Evolutionary conservation across 2,113 vertebrate species (phyloP).

Genomic region (Anguilla rostrata): DNA sequence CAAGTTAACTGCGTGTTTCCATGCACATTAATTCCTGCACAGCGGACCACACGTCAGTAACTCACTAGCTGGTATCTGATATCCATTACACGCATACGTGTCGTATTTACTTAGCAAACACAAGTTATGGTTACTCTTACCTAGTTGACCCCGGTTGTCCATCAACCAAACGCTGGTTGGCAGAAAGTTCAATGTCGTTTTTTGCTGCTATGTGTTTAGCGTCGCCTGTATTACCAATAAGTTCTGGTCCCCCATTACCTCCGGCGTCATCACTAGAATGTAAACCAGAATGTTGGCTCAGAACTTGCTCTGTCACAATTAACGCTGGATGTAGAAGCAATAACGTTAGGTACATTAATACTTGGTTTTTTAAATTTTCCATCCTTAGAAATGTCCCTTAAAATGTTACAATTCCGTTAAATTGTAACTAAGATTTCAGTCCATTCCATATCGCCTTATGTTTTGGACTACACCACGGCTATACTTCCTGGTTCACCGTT

Average conservation of each 20-base stretch:
- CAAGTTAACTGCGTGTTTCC: too few species aligned
- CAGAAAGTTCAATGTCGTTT: neutral
- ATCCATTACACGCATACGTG: neutral
- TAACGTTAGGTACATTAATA: constrained; percentile 14
- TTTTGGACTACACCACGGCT: constrained; percentile 37
- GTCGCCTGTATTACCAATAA: neutral
- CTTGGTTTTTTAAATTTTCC: constrained; percentile 27
- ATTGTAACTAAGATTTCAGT: neutral
- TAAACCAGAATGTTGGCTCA: constrained; percentile 22
- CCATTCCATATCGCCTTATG: constrained; percentile 24
- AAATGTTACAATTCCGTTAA: constrained; percentile 29
- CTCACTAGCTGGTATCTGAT: too few species aligned
- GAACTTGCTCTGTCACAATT: constrained; percentile 27
- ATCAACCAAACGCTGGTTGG: constrained; percentile 11
- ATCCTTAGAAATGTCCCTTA: constrained; percentile 44
- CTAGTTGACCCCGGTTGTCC: neutral
- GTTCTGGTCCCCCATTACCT: constrained; percentile 7
- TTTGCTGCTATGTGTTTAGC: constrained; percentile 4
- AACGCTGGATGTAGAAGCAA: constrained; percentile 40
- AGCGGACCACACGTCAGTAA: too few species aligned
- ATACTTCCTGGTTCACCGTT: constrained; percentile 48
- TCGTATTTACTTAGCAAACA: neutral
- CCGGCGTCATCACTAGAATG: constrained; percentile 29
- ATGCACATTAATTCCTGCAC: too few species aligned
- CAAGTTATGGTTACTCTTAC: constrained; percentile 1